A percentile compares a stretch with the other conserved stretches of the same genome.
phyloP scores from a whole-genome alignment of 2,888 invertebrate species.

The Drosophila siamana region DNA sequence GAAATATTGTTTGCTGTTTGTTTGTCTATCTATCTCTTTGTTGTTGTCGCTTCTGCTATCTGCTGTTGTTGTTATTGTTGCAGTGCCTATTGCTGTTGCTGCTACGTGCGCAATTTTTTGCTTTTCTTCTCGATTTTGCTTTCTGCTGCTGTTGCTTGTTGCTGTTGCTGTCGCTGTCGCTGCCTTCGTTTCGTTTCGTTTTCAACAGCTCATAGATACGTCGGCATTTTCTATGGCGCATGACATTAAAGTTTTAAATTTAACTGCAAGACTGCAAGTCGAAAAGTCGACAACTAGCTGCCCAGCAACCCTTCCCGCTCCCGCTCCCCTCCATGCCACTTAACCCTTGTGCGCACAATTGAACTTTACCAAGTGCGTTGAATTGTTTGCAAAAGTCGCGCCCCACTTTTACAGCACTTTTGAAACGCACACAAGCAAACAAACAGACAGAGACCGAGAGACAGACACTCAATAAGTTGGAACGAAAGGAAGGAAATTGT shows the following conservation, averaged over 20 bases:
- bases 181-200: constrained; percentile 41
- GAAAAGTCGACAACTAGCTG: constrained; percentile 25
- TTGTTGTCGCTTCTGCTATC: constrained; percentile 20
- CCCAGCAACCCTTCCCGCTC: neutral
- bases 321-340: constrained; percentile 47
- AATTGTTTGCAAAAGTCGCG: constrained; percentile 56
- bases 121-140: constrained; percentile 38
- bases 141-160: constrained; percentile 34
- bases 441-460: neutral
- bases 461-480: constrained; percentile 18
- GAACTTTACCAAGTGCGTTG: constrained; percentile 72
- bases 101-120: constrained; percentile 64
- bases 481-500: neutral
- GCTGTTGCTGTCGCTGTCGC: constrained; percentile 28
- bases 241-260: constrained; percentile 81
- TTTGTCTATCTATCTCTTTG: constrained; percentile 41
- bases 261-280: constrained; percentile 52
- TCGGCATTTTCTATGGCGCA: constrained; percentile 66
- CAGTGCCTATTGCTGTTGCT: constrained; percentile 32
- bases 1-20: constrained; percentile 69
- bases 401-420: constrained; percentile 56
- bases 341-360: constrained; percentile 64
- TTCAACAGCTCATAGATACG: constrained; percentile 61
- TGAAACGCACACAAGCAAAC: neutral
- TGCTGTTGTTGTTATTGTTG: constrained; percentile 32